Evolutionary conservation across 2,797 vertebrate genomes (phyloP).

Genomic region (Antennarius maculatus): DNA sequence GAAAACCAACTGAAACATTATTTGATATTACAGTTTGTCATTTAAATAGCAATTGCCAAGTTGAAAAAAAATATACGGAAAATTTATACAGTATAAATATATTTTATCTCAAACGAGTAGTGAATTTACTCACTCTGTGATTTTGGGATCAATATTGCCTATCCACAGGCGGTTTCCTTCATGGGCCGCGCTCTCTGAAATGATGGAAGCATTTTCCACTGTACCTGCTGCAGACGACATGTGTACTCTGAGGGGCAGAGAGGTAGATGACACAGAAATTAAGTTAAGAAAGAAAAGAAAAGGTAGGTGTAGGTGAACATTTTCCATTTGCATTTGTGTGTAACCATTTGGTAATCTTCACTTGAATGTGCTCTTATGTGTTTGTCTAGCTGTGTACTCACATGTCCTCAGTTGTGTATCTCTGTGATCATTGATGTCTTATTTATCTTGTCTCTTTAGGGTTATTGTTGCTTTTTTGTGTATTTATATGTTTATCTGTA

Average conservation of each 20-base stretch:
- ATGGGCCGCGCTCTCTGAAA: constrained; percentile 91
- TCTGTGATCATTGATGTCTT: no score
- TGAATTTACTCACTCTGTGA: constrained; percentile 91
- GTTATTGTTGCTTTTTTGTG: no score
- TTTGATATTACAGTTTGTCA: neutral
- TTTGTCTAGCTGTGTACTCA: no score
- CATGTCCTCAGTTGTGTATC: no score
- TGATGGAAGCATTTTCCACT: constrained; percentile 95
- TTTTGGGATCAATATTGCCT: constrained; percentile 96
- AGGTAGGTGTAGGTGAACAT: no score
- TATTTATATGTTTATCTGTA: no score
- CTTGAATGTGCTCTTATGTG: neutral
- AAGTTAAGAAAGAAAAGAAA: neutral
- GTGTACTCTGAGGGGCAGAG: constrained; percentile 72
- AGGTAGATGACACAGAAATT: neutral
- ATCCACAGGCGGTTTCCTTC: constrained; percentile 98
- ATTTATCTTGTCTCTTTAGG: no score
- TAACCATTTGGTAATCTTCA: neutral
- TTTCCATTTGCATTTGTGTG: neutral
- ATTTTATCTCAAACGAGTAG: neutral
- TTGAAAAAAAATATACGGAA: neutral
- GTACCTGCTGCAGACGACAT: constrained; percentile 91
- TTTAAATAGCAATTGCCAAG: neutral
- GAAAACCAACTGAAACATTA: no score
- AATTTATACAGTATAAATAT: no score